Evolutionary conservation across 2,797 vertebrate species (phyloP).

Genomic region (Kryptopterus vitreolus): DNA sequence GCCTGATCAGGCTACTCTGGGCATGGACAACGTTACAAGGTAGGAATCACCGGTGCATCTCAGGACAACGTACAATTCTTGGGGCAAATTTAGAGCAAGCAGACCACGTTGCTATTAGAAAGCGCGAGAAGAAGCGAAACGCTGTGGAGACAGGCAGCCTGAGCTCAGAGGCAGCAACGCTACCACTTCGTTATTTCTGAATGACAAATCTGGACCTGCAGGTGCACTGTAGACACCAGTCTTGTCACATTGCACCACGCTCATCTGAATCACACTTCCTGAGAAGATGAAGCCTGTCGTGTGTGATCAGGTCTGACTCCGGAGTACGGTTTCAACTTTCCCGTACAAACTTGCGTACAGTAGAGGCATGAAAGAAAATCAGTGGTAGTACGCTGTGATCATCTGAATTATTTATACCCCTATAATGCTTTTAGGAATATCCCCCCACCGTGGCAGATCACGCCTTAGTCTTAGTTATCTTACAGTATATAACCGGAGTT

Average conservation of each 20-base stretch:
- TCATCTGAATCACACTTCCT: slow-evolving; percentile 3
- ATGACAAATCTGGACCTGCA: slow-evolving; percentile 7
- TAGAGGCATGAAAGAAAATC: not conserved
- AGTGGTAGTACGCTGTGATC: not conserved
- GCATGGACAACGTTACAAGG: not conserved
- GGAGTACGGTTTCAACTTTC: not conserved
- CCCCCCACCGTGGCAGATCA: not conserved
- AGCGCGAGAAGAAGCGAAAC: not conserved
- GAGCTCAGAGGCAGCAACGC: not conserved
- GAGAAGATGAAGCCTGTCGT: not conserved
- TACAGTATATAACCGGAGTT: not conserved
- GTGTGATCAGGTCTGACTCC: slow-evolving; percentile 4
- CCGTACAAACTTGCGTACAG: not conserved
- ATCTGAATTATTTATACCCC: slow-evolving; percentile 9
- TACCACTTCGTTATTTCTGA: slow-evolving; percentile 50
- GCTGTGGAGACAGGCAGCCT: not conserved
- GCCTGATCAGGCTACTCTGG: no score
- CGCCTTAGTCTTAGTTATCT: not conserved
- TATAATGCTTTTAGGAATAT: not conserved
- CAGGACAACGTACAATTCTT: not conserved
- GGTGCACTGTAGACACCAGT: slow-evolving; percentile 9
- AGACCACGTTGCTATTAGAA: not conserved
- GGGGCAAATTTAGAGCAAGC: not conserved
- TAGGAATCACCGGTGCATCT: not conserved
- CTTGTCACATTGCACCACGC: not conserved